Conservation (phyloP, 2,797 vertebrate genomes). For the Heteromormyrus szaboi region DNA sequence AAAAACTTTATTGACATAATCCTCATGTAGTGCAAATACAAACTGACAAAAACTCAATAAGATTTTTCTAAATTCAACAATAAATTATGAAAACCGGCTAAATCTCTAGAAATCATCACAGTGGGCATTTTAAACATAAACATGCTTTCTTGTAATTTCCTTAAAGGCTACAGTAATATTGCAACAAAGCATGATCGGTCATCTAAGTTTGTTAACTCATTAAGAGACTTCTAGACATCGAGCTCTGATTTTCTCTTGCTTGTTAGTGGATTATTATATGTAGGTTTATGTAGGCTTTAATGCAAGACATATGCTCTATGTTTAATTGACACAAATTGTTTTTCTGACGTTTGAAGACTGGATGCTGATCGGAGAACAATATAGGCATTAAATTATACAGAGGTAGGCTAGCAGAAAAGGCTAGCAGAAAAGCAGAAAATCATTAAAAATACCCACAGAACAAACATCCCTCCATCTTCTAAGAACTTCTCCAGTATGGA, state of each 20-base stretch:
- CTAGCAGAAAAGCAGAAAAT: not conserved
- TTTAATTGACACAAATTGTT: not conserved
- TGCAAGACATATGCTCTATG: not conserved
- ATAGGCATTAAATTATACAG: not conserved
- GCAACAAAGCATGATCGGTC: not conserved
- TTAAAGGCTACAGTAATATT: not conserved
- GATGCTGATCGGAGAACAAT: not conserved
- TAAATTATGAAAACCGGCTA: not conserved
- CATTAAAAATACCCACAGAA: not conserved
- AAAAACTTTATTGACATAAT: not conserved
- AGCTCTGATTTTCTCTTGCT: not conserved
- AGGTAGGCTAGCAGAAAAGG: not conserved
- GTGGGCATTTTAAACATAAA: not conserved
- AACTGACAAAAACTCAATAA: not conserved
- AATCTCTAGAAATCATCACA: not conserved
- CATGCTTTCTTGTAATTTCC: not conserved
- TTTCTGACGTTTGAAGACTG: not conserved
- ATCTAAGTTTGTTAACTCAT: not conserved
- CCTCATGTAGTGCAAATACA: not conserved
- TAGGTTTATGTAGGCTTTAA: not conserved
- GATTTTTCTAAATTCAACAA: not conserved
- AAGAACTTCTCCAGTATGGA: not conserved
- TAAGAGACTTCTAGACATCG: not conserved
- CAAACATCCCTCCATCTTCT: not conserved
- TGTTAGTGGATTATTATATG: not conserved